Conservation (phyloP, 2,113 vertebrate genomes). For the Platanista minor region DNA sequence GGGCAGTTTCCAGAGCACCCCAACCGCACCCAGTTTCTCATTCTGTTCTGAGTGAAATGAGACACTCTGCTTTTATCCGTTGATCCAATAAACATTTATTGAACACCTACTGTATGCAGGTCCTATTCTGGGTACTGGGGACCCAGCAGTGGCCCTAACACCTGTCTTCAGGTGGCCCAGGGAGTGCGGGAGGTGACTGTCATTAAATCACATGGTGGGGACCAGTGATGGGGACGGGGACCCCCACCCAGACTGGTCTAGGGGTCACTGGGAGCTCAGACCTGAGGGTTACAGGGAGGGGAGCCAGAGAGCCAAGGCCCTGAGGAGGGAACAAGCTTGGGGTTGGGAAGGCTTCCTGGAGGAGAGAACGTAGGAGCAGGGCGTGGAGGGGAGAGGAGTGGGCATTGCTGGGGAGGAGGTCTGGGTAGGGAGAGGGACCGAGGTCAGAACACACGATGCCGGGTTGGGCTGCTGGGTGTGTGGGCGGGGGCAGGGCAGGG, state of each 20-base stretch:
- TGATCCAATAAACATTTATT: not conserved
- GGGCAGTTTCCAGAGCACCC: not conserved
- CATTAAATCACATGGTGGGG: not conserved
- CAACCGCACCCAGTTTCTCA: not conserved
- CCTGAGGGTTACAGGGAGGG: not conserved
- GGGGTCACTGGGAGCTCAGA: not conserved
- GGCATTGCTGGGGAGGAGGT: not conserved
- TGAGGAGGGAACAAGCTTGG: not conserved
- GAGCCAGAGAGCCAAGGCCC: not conserved
- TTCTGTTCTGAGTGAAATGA: not conserved
- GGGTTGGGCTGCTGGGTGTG: not conserved
- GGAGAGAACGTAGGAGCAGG: not conserved
- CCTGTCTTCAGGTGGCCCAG: not conserved
- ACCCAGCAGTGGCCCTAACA: not conserved
- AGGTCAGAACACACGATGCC: not conserved
- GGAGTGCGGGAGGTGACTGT: not conserved
- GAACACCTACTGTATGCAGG: not conserved
- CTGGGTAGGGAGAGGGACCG: not conserved
- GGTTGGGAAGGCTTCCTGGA: not conserved
- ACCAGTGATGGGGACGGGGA: not conserved
- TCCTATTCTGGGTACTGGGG: not conserved
- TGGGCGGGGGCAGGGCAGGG: fast-evolving
- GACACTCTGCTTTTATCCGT: not conserved
- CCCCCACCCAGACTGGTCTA: not conserved
- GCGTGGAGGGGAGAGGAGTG: not conserved